A percentile compares a stretch with the other conserved stretches of the same genome.
Evolutionary conservation across 1,140 invertebrate species (phyloP).

Genomic region (Rhagoletis zephyria): DNA sequence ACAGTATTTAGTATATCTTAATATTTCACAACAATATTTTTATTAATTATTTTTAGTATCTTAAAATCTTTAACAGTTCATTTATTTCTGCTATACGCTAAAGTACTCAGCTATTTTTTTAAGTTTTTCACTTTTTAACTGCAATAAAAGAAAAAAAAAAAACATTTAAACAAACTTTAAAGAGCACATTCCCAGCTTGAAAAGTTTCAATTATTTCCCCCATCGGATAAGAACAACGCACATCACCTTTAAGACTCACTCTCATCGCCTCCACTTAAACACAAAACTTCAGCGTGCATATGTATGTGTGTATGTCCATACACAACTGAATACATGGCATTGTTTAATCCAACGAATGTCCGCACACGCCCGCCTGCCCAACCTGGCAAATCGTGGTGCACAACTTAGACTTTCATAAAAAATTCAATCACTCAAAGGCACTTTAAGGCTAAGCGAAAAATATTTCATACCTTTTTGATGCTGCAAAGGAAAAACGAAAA

Average conservation of each 20-base stretch:
- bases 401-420: conserved; percentile 8
- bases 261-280: not conserved
- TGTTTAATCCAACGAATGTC: not conserved
- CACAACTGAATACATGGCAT: not conserved
- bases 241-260: no score
- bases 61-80: not conserved
- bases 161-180: no score
- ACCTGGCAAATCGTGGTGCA: not conserved
- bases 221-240: no score
- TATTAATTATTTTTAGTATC: not conserved
- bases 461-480: not conserved
- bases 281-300: no score
- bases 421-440: conserved; percentile 40
- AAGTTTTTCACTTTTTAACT: no score
- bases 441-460: not conserved
- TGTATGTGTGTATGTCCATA: not conserved
- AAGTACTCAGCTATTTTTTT: no score
- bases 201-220: no score
- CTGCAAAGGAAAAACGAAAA: not conserved
- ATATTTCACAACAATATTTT: not conserved
- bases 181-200: no score
- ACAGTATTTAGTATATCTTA: not conserved
- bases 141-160: no score
- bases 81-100: no score
- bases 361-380: no score